These are phyloP conservation scores for Phalacrocorax aristotelis DNA, from an alignment of 2,113 vertebrate genomes.

Conservation along the genomic window DNA sequence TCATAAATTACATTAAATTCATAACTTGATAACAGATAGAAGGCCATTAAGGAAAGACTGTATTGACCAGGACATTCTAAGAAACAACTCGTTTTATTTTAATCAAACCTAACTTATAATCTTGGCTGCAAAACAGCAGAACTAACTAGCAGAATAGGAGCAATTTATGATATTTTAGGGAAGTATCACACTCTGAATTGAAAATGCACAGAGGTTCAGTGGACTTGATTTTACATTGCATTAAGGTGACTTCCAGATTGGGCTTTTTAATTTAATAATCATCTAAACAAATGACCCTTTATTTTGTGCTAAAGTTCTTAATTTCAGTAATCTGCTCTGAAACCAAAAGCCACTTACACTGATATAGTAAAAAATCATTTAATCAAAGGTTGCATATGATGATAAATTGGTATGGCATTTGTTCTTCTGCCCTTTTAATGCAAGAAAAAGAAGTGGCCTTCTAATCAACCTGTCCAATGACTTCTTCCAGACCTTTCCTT, in stretches of 20 bases:
- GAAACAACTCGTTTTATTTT: background rate
- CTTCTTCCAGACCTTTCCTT: background rate
- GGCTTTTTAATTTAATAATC: slow-evolving; percentile 44
- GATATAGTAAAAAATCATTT: slow-evolving; percentile 2
- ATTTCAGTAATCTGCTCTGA: slow-evolving; percentile 17
- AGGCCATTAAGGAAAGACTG: background rate
- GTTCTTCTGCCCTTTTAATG: slow-evolving; percentile 1
- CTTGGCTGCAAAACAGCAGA: slow-evolving; percentile 38
- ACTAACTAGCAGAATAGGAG: slow-evolving; percentile 16
- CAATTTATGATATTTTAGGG: slow-evolving; percentile 57
- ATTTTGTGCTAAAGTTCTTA: slow-evolving; percentile 32
- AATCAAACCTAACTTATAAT: slow-evolving; percentile 21
- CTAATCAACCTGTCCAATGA: slow-evolving; percentile 17
- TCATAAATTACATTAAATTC: slow-evolving; percentile 4
- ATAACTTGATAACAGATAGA: background rate
- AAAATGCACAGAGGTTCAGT: slow-evolving; percentile 34
- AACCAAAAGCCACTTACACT: background rate
- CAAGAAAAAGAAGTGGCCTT: slow-evolving; percentile 1
- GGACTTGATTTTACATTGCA: background rate
- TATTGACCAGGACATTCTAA: background rate
- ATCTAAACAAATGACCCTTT: slow-evolving; percentile 32
- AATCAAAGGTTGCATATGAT: slow-evolving; percentile 45
- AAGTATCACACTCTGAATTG: slow-evolving; percentile 19
- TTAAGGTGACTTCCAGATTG: slow-evolving; percentile 34
- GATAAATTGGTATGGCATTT: slow-evolving; percentile 52